Conservation (phyloP, 2,888 invertebrate genomes). For the Drosophila hamatofila region DNA sequence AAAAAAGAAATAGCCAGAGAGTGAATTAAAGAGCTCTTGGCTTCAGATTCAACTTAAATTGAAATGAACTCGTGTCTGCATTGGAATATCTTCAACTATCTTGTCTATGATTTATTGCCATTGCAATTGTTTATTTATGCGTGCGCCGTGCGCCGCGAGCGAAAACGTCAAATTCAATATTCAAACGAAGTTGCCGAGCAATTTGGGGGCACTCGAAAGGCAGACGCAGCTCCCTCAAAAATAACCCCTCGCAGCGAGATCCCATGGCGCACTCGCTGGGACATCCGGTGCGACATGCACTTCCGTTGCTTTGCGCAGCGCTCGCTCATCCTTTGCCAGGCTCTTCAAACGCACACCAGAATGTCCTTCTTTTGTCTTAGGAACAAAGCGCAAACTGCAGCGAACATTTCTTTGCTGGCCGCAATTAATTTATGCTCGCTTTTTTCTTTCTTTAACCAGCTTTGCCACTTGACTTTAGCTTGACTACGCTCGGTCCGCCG, state of each 20-base stretch:
- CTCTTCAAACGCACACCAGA: conserved; percentile 45
- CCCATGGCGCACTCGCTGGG: conserved; percentile 32
- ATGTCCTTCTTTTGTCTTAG: conserved; percentile 62
- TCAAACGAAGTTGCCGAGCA: conserved; percentile 55
- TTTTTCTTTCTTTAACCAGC: conserved; percentile 44
- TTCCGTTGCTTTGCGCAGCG: conserved; percentile 69
- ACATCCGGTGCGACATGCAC: conserved; percentile 76
- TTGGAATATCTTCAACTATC: conserved; percentile 16
- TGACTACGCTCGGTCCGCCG: conserved; percentile 30
- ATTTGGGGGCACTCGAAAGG: conserved; percentile 6
- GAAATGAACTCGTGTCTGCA: background rate
- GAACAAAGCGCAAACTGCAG: conserved; percentile 44
- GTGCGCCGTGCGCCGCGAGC: conserved; percentile 40
- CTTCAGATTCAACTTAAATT: background rate
- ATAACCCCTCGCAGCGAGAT: background rate
- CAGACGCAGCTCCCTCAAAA: background rate
- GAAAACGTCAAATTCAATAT: conserved; percentile 70
- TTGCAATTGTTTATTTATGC: conserved; percentile 68
- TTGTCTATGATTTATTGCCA: conserved; percentile 51
- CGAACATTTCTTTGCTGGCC: conserved; percentile 46
- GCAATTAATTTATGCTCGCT: conserved; percentile 78
- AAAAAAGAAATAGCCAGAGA: background rate
- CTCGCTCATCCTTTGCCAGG: conserved; percentile 52
- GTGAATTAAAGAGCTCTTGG: background rate
- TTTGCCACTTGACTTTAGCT: conserved; percentile 74